A percentile compares a stretch with the other conserved stretches of the same genome.
phyloP scores from a whole-genome alignment of 2,888 invertebrate species.

The Pycnomerus fuliginosus region DNA sequence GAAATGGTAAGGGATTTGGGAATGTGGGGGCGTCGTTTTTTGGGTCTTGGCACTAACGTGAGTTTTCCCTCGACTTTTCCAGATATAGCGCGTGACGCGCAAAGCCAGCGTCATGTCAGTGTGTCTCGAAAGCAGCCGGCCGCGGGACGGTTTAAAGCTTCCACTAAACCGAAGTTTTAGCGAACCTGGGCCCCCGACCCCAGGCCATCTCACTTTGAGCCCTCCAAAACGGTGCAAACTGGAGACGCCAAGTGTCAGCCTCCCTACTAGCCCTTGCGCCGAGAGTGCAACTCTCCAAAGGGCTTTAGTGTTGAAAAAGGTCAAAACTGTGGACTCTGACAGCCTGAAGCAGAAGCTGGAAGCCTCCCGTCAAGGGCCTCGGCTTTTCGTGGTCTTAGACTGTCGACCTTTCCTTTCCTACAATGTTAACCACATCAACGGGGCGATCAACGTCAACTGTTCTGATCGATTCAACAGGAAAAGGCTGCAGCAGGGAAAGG shows the following conservation, averaged over 20 bases:
- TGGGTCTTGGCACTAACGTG: conserved; percentile 21
- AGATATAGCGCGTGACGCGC: conserved; percentile 45
- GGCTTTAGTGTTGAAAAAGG: conserved; percentile 56
- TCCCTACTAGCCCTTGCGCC: conserved; percentile 58
- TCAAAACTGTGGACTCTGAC: conserved; percentile 56
- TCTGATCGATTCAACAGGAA: conserved; percentile 68
- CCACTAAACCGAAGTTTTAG: conserved; percentile 59
- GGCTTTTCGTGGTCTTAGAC: conserved; percentile 59
- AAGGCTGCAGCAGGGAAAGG: conserved; percentile 66
- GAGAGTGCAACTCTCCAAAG: conserved; percentile 58
- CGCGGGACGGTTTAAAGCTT: conserved; percentile 59
- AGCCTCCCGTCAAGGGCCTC: conserved; percentile 36
- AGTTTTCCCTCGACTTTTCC: conserved; percentile 50
- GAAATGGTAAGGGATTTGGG: too few species aligned
- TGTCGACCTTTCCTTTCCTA: conserved; percentile 70
- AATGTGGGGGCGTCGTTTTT: too few species aligned
- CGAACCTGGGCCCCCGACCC: conserved; percentile 56
- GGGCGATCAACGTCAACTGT: conserved; percentile 71
- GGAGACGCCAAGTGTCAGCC: conserved; percentile 53
- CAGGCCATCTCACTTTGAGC: conserved; percentile 44
- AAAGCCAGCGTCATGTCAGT: conserved; percentile 52
- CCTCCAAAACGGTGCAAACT: conserved; percentile 58
- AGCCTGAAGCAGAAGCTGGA: conserved; percentile 55
- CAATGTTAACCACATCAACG: conserved; percentile 67
- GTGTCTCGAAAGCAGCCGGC: conserved; percentile 55